Evolutionary conservation across 2,113 vertebrate species (phyloP), one percentile per base, ranked within the genome.

Genomic region (Heteronetta atricapilla): DNA sequence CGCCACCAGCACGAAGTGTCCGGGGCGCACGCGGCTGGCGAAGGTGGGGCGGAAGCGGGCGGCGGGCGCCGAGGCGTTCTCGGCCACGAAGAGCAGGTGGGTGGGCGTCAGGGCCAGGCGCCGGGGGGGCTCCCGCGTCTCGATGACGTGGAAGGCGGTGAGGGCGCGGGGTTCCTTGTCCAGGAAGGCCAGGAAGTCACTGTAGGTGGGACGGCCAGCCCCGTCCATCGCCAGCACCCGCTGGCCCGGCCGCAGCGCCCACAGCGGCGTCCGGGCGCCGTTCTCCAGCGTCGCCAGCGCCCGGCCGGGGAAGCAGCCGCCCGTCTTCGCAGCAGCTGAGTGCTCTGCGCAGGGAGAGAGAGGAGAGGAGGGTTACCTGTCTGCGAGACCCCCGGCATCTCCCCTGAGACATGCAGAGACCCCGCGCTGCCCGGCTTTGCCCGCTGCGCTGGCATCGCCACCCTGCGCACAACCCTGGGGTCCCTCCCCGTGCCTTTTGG

Each of bases 291-390:
- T 97, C 11, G 99, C 98, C 94, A 97, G 96, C 1, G 99, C 98
- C 74, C 97, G 92, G 13, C 98, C 99, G 0, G 99, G 98, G 93
- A 99, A 99, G 97, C 99, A 99, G 86, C 99, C 99, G 0, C 99
- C 99, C 0, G 99, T 99, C 98, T 99, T 99, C 31, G 99, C 99
- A 17, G 99, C 99, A 2, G 99, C 99, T 0, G 99, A 99, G 94
- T 99, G 99, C 88, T 99, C 99, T 99, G 98, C 87, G 13, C 59
- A 48, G 84, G 96, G 75, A 96, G 62, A 96, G 67, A 95, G 87
- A 96, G 88, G 80, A 91, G 60, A 90, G 84, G 33, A 91, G 76
- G 78, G 90, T 96, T 92, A 97, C 83, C 83, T 25, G 0, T 84
- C 22, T 78, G 91, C 53, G 66, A 84, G 31, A 92, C 13, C 22